Evolutionary conservation across 2,113 vertebrate species (phyloP).

Genomic region (Ellobius talpinus): DNA sequence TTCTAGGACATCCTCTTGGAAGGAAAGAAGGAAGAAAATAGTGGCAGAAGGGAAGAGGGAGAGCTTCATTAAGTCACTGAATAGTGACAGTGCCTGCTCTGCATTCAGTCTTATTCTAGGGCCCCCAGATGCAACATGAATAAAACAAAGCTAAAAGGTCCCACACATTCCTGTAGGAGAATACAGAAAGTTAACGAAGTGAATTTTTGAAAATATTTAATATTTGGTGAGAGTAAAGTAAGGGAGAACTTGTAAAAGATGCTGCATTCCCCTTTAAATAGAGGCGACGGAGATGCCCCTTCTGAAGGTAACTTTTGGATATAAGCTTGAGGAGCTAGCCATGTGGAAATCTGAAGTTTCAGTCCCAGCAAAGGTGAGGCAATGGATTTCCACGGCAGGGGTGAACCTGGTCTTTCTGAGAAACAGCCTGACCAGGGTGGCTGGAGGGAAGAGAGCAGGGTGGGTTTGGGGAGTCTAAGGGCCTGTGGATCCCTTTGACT

Average conservation of each 20-base stretch:
- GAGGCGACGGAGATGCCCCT: background rate
- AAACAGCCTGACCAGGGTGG: background rate
- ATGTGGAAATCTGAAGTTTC: background rate
- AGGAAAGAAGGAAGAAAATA: background rate
- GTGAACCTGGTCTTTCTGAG: background rate
- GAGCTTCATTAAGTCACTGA: background rate
- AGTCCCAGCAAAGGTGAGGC: background rate
- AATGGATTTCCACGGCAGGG: background rate
- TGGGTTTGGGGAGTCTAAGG: background rate
- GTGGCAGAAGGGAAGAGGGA: background rate
- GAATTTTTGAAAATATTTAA: background rate
- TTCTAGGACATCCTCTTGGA: background rate
- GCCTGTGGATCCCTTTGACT: background rate
- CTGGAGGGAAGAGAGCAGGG: background rate
- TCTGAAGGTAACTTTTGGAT: background rate
- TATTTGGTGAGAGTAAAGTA: background rate
- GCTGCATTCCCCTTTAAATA: background rate
- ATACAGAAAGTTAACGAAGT: background rate
- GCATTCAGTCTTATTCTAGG: background rate
- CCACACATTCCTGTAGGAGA: background rate
- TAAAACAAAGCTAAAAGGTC: background rate
- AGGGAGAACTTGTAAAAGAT: background rate
- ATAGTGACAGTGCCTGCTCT: background rate
- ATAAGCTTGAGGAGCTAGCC: background rate
- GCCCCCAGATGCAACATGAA: background rate